Evolutionary conservation across 2,888 invertebrate genomes (phyloP), one percentile per base, ranked within the genome.

Genomic region (Cerastis rubricosa): DNA sequence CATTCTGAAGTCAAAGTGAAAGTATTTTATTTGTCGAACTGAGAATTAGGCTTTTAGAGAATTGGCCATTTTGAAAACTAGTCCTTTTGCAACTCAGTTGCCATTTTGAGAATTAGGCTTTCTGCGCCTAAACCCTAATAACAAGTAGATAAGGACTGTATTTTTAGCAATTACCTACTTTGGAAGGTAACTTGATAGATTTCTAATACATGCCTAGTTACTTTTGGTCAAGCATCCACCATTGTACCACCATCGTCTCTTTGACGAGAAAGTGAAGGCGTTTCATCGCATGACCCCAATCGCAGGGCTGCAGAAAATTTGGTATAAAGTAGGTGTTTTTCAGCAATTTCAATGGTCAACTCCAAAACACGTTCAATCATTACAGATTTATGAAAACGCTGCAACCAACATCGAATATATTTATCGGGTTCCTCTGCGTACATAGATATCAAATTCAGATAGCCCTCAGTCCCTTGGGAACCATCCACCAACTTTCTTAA

Each of bases 371-470:
- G n/a, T n/a, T n/a, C n/a, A n/a, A n/a, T n/a, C 47, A 69, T 61
- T 40, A 65, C 1, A 40, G 57, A 83, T 81, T 78, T 67, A 73
- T 72, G 47, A 66, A 35, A 57, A 57, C 19, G 25, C 63, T 73
- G 51, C 57, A 51, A 12, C 11, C n/a, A 59, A 67, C 45, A 59
- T n/a, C 40, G 2, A 64, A 51, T 54, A 65, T 72, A 75, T 71
- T 49, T 59, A 69, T 69, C 57, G 65, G 12, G 19, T 19, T 66
- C 7, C 14, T 51, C 9, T 49, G 14, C n/a, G 35, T 63, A 69
- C 9, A 14, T 19, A 29, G 43, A 43, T 70, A 75, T 54, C 17
- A 29, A 84, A 66, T 69, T 51, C 43, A 45, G 8, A 35, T 64
- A 70, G 25, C 59, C 25, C 3, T 19, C 25, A 25, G 12, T 11